Evolutionary conservation across 1,140 invertebrate species (phyloP), one percentile per base, ranked within the genome.

Genomic region (Armadillidium nasatum): DNA sequence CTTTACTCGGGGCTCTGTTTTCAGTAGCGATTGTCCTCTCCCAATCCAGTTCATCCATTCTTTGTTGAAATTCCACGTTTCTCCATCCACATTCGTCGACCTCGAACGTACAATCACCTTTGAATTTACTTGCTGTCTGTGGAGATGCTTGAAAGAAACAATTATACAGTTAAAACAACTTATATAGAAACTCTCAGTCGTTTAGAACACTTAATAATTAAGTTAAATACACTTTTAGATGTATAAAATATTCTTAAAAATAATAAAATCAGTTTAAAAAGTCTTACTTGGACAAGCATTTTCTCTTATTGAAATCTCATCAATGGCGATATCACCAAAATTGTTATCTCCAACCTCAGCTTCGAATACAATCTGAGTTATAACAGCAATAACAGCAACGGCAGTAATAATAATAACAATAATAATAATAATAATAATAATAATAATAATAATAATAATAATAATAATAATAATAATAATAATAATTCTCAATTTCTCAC

Each of bases 301-400:
- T 67, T 87, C 88, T 21, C 87, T 86, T 68, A 91, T 87, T 4
- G 90, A 88, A 23, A 92, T 87, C 77, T 91, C 91, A 83, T 92
- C 91, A 19, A 92, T 87, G 13, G 90, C 90, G 81, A 92, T 91
- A 80, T 92, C 89, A 19, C 90, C 90, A 82, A 90, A 84, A 72
- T 86, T 88, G 76, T 90, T 91, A 74, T 86, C 86, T 9, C 91
- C 91, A 10, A 91, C 86, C 72, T 86, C 86, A 3, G 87, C 90
- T 83, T 90, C 88, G 76, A 92, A 88, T 3, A 90, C 85, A 33
- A 91, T 85, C 86, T 91, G 86, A 73, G 84, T 85, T 79, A 33
- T 33, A 45, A 50, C 21, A 54, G 54, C 13, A 82, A 44, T 68
- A 60, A 54, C 44, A 70, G 9, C 13, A 50, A 22, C 21, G 6